These are phyloP conservation scores for Onchidella celtica DNA, from an alignment of 2,888 invertebrate genomes.

Conservation along the genomic window DNA sequence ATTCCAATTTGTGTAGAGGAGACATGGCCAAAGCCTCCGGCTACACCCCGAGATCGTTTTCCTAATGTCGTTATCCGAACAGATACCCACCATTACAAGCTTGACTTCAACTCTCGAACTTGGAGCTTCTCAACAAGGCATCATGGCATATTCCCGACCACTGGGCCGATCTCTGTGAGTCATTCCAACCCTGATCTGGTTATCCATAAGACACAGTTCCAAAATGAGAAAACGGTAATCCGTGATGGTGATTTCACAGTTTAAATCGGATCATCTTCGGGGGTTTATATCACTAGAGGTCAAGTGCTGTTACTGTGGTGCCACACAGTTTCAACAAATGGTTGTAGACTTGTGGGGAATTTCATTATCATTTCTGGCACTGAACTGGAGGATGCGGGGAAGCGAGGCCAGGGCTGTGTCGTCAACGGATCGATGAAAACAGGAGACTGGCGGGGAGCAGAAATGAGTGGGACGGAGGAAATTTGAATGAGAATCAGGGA, in stretches of 20 bases:
- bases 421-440: conserved; percentile 19
- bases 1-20: no score
- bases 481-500: no score
- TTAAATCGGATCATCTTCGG: no score
- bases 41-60: background rate
- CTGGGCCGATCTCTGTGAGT: background rate
- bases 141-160: background rate
- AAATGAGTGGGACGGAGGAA: background rate
- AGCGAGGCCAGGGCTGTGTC: background rate
- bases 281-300: no score
- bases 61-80: background rate
- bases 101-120: background rate
- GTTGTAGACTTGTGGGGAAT: conserved; percentile 2
- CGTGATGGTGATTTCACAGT: background rate
- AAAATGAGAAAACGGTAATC: no score
- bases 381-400: background rate
- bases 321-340: conserved; percentile 32
- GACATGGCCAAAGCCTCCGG: background rate
- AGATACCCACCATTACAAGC: conserved; percentile 2
- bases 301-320: no score
- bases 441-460: background rate
- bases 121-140: background rate
- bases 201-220: background rate
- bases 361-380: conserved; percentile 34
- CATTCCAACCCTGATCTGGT: no score